Percentiles rank a stretch among this genome's conserved stretches.
phyloP scores from a whole-genome alignment of 2,797 vertebrate genomes.

The Neosilurus hyrtlii region DNA sequence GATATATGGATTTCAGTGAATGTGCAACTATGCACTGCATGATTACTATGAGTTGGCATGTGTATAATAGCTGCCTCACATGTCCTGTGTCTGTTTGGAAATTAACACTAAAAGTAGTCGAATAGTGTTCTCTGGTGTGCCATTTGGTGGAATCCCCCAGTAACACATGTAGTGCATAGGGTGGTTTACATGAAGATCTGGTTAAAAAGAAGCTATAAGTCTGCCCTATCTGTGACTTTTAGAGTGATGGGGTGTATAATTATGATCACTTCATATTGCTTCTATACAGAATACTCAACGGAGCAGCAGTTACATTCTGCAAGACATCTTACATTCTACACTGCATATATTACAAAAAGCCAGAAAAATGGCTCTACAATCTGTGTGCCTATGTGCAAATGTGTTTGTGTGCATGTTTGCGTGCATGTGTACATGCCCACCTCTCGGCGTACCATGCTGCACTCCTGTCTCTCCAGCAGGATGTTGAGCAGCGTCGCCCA shows the following conservation, averaged over 20 bases:
- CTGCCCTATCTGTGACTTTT: neutral
- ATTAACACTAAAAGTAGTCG: no score
- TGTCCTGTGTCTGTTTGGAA: no score
- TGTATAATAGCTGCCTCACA: no score
- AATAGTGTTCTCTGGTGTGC: no score
- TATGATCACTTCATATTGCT: neutral
- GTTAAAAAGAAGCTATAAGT: no score
- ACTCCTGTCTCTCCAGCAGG: slow-evolving; percentile 89
- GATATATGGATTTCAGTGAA: neutral
- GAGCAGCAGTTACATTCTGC: neutral
- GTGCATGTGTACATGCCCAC: slow-evolving; percentile 63
- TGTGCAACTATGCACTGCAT: neutral
- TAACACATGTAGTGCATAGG: no score
- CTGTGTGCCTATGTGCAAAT: no score
- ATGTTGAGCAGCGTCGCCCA: slow-evolving; percentile 95
- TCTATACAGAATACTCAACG: neutral
- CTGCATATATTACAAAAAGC: neutral
- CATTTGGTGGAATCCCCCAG: no score
- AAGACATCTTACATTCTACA: neutral
- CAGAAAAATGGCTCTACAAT: neutral
- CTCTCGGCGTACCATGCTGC: slow-evolving; percentile 95
- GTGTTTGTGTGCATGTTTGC: neutral
- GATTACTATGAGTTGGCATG: no score
- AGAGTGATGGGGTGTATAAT: neutral
- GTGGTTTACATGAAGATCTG: no score